phyloP scores from a whole-genome alignment of 2,113 vertebrate species.

The Microcebus lehilahytsara region DNA sequence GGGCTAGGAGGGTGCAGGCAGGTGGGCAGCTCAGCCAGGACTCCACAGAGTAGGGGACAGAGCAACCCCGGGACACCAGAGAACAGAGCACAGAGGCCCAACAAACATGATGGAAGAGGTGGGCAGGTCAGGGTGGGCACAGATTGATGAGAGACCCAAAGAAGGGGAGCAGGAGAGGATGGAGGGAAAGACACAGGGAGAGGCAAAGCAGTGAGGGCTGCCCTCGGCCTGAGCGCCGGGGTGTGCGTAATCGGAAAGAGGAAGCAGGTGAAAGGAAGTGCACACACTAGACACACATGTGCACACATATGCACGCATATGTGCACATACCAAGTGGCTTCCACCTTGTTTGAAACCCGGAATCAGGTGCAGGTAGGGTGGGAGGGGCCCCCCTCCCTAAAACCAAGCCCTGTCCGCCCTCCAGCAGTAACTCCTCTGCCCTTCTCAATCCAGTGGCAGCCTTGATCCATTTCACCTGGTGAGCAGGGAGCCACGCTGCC shows the following conservation, averaged over 20 bases:
- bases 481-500: neutral
- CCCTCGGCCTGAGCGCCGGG: neutral
- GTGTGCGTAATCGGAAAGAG: constrained; percentile 32
- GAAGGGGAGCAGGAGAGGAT: neutral
- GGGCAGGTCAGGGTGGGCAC: neutral
- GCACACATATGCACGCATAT: neutral
- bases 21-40: neutral
- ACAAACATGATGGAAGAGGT: neutral
- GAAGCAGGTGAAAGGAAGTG: constrained; percentile 52
- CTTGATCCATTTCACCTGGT: neutral
- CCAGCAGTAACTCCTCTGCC: neutral
- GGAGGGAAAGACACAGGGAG: neutral
- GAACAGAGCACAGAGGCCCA: neutral
- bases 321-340: neutral
- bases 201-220: neutral
- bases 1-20: neutral
- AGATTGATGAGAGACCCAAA: neutral
- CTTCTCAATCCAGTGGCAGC: neutral
- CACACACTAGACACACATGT: neutral
- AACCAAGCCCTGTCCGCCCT: neutral
- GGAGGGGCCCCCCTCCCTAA: neutral
- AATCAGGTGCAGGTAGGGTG: neutral
- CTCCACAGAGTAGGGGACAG: neutral
- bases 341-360: neutral
- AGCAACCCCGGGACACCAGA: neutral